phyloP scores from a whole-genome alignment of 2,797 vertebrate species.

The Ptychadena robeensis region DNA sequence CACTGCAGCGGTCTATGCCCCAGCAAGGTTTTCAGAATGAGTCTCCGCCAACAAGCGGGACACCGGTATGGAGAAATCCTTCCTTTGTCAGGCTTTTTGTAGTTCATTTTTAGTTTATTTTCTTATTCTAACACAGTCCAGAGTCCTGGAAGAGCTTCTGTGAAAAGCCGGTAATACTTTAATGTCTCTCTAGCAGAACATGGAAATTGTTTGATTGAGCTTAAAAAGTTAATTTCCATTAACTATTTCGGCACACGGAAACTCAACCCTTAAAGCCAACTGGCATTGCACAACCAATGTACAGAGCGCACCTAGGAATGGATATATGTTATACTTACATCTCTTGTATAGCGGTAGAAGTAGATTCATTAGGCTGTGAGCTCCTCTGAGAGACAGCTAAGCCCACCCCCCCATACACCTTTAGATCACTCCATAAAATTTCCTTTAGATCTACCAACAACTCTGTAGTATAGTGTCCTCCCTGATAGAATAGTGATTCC shows the following conservation, averaged over 20 bases:
- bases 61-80: background rate
- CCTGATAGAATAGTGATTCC: too few species aligned
- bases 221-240: slow-evolving; percentile 2
- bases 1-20: background rate
- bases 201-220: background rate
- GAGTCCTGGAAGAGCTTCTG: slow-evolving; percentile 28
- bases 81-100: background rate
- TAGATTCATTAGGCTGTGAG: too few species aligned
- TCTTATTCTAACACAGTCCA: slow-evolving; percentile 26
- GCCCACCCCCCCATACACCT: too few species aligned
- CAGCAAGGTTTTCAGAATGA: background rate
- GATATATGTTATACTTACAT: too few species aligned
- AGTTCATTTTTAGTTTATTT: slow-evolving; percentile 16
- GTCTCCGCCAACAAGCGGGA: background rate
- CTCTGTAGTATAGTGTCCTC: too few species aligned
- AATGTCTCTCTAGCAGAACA: slow-evolving; percentile 20
- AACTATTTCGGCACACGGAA: background rate
- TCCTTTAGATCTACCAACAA: too few species aligned
- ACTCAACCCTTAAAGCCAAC: background rate
- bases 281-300: background rate
- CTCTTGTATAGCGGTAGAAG: too few species aligned
- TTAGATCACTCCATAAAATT: too few species aligned
- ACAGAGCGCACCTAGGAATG: too few species aligned
- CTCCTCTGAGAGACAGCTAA: too few species aligned
- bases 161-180: slow-evolving; percentile 30